Evolutionary conservation across 2,797 vertebrate genomes (phyloP), one percentile per base, ranked within the genome.

Genomic region (Borostomias antarcticus): DNA sequence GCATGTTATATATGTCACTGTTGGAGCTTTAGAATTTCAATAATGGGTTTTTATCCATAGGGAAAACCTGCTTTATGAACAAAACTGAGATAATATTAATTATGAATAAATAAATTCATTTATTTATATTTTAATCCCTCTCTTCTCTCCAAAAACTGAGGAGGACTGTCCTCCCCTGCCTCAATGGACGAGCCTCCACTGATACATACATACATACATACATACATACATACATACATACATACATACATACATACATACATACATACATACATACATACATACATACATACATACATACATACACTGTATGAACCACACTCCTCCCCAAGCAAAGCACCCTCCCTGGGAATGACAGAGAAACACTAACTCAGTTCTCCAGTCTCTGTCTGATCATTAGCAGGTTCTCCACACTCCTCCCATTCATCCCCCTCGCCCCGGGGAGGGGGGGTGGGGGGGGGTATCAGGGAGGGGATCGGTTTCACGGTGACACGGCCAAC

Each of bases 321-420:
- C 13, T 47, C 19, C 19, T 19, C 33, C 32, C 19, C 21, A 19
- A 13, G 10, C 54, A 21, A n/a, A 9, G 54, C 68, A 48, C 32
- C 32, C 9, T 40, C 37, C 52, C 30, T 4, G 25, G 29, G 61
- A 69, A 52, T 70, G 64, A 83, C 35, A 10, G 3, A 40, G 15
- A 40, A 2, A 40, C 37, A 37, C 7, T 71, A 28, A 66, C 57
- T 75, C 78, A 33, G 58, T 83, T 82, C 69, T 67, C 69, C 68
- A 70, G 63, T 35, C 63, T 58, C 73, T 54, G 58, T 62, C 53
- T 66, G 62, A 82, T 85, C 80, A 84, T 82, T 80, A 80, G 72
- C 62, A 56, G 71, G 80, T 5, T 40, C 33, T 37, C 10, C 15
- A 69, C 69, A 75, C 75, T 60, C 63, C 52, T 35, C 66, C 77